These are phyloP conservation scores for Lagodon rhomboides DNA, from an alignment of 2,797 vertebrate species.

Conservation along the genomic window DNA sequence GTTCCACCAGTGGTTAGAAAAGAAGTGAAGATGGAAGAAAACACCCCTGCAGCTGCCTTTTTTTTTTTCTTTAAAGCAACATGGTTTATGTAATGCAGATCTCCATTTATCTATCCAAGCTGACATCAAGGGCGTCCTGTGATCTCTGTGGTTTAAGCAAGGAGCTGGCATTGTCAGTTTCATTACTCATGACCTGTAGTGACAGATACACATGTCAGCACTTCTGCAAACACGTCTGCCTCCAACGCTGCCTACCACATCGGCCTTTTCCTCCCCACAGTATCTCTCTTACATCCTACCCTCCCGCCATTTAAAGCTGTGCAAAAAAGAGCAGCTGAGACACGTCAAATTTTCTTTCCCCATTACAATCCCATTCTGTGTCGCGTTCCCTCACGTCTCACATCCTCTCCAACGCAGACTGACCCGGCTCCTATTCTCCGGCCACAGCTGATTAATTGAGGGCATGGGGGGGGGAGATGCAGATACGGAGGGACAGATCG, in stretches of 20 bases:
- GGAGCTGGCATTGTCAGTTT: constrained; percentile 66
- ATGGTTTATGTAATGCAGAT: constrained; percentile 60
- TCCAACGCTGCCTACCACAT: constrained; percentile 40
- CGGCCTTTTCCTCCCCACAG: constrained; percentile 16
- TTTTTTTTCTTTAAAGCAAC: constrained; percentile 16
- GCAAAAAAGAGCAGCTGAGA: constrained; percentile 38
- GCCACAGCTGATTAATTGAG: constrained; percentile 69
- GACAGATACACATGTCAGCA: constrained; percentile 80
- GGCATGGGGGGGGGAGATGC: constrained; percentile 53
- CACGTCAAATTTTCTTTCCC: constrained; percentile 22
- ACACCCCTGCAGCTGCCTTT: constrained; percentile 23
- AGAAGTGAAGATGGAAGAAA: constrained; percentile 11
- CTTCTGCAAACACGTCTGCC: constrained; percentile 68
- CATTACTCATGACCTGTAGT: constrained; percentile 64
- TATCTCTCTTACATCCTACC: constrained; percentile 11
- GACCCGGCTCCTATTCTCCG: constrained; percentile 46
- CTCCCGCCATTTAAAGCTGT: constrained; percentile 12
- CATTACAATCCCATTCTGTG: constrained; percentile 26
- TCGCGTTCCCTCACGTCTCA: constrained; percentile 42
- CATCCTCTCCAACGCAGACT: constrained; percentile 22
- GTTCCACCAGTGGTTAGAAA: background rate
- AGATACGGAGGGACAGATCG: constrained; percentile 71
- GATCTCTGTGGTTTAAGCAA: constrained; percentile 58
- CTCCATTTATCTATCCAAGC: constrained; percentile 64
- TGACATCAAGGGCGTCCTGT: constrained; percentile 72